Conservation (phyloP, 2,797 vertebrate genomes). For the Cirrhinus mrigala region DNA sequence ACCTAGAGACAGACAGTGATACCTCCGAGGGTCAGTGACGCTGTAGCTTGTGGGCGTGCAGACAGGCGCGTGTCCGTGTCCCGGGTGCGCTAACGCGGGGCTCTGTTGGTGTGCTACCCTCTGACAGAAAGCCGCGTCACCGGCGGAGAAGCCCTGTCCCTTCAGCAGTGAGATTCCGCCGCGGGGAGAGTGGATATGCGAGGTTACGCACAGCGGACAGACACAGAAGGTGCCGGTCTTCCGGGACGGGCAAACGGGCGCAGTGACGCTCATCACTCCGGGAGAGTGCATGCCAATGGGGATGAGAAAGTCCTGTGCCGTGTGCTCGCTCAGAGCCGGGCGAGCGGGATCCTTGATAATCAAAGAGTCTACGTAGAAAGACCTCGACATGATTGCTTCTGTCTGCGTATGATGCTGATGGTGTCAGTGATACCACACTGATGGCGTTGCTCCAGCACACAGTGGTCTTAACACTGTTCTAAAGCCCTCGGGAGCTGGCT, state of each 20-base stretch:
- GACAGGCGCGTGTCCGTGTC: conserved; percentile 80
- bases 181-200: conserved; percentile 91
- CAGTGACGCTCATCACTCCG: conserved; percentile 87
- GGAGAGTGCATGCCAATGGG: conserved; percentile 93
- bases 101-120: conserved; percentile 84
- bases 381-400: conserved; percentile 88
- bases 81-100: conserved; percentile 82
- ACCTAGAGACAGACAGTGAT: conserved; percentile 96
- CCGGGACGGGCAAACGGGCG: conserved; percentile 89
- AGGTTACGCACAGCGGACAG: conserved; percentile 94
- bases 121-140: conserved; percentile 88
- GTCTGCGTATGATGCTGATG: conserved; percentile 55
- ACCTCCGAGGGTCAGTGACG: conserved; percentile 93
- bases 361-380: conserved; percentile 98
- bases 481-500: conserved; percentile 85
- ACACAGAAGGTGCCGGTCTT: conserved; percentile 95
- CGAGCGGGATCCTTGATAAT: conserved; percentile 95
- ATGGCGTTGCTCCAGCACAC: conserved; percentile 57
- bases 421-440: conserved; percentile 31
- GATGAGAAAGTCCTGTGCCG: conserved; percentile 91
- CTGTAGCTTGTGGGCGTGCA: conserved; percentile 88
- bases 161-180: conserved; percentile 87
- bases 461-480: conserved; percentile 69
- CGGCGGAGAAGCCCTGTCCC: conserved; percentile 83
- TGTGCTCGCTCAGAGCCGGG: conserved; percentile 81